phyloP scores from a whole-genome alignment of 2,797 vertebrate species.

The Xyrichtys novacula region DNA sequence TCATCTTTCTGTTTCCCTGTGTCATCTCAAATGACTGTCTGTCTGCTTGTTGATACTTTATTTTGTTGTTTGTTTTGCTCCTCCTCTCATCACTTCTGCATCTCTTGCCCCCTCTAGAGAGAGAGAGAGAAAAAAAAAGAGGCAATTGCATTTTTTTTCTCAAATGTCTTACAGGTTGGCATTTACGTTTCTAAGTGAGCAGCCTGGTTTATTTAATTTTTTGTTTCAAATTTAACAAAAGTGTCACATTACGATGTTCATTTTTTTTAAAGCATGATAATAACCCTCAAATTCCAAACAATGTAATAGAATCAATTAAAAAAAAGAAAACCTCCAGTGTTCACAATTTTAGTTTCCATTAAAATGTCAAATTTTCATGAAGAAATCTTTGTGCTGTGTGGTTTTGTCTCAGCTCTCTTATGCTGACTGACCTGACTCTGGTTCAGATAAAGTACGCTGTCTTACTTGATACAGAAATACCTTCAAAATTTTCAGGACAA shows the following conservation, averaged over 20 bases:
- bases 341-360: slow-evolving; percentile 86
- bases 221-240: slow-evolving; percentile 72
- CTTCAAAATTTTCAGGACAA: too few species aligned
- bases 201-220: slow-evolving; percentile 66
- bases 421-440: neutral
- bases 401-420: neutral
- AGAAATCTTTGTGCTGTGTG: slow-evolving; percentile 7
- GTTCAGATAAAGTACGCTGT: neutral
- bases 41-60: slow-evolving; percentile 54
- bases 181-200: slow-evolving; percentile 69
- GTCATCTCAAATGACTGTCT: slow-evolving; percentile 64
- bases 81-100: slow-evolving; percentile 40
- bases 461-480: too few species aligned
- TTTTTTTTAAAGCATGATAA: slow-evolving; percentile 76
- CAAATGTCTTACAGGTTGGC: slow-evolving; percentile 76
- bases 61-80: slow-evolving; percentile 28
- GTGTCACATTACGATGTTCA: slow-evolving; percentile 72
- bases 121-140: slow-evolving; percentile 39
- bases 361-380: slow-evolving; percentile 84
- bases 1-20: slow-evolving; percentile 44
- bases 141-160: slow-evolving; percentile 68
- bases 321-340: slow-evolving; percentile 72
- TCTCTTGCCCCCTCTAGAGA: slow-evolving; percentile 33
- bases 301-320: slow-evolving; percentile 78
- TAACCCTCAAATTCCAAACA: slow-evolving; percentile 81